Conservation (phyloP, 2,888 invertebrate species). For the Cotesia congregata region DNA sequence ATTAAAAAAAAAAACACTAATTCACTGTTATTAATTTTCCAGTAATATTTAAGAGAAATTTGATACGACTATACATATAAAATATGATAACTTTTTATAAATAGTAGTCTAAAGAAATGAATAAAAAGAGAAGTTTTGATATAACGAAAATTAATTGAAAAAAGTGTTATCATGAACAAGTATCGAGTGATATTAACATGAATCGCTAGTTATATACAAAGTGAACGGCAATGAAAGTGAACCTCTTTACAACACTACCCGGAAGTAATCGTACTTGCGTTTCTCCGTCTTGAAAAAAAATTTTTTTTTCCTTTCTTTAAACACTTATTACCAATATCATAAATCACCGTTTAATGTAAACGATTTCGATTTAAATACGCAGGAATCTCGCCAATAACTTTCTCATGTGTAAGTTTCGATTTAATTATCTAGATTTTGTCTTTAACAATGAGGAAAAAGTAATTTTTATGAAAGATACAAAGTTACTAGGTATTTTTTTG, state of each 20-base stretch:
- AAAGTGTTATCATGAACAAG: neutral
- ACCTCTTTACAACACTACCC: conserved; percentile 36
- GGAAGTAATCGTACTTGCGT: conserved; percentile 44
- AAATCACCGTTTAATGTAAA: neutral
- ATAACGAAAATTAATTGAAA: neutral
- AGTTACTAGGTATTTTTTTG: too few relatives aligned
- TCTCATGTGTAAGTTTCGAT: too few relatives aligned
- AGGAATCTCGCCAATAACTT: too few relatives aligned
- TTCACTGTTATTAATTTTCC: too few relatives aligned
- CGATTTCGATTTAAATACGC: neutral
- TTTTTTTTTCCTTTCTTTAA: neutral
- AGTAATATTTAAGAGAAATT: too few relatives aligned
- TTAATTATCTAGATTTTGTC: too few relatives aligned
- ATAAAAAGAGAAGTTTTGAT: neutral
- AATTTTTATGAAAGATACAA: too few relatives aligned
- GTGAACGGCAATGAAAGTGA: conserved; percentile 39
- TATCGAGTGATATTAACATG: neutral
- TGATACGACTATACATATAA: too few relatives aligned
- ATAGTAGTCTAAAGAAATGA: too few relatives aligned
- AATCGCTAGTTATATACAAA: conserved; percentile 34
- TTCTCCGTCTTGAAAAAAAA: conserved; percentile 35
- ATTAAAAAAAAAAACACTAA: too few relatives aligned
- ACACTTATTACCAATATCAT: neutral
- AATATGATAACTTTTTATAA: too few relatives aligned
- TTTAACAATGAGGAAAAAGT: too few relatives aligned